Percentiles rank a stretch among this genome's conserved stretches.
Conservation (phyloP, 2,113 vertebrate genomes). For the Pedetes capensis region DNA sequence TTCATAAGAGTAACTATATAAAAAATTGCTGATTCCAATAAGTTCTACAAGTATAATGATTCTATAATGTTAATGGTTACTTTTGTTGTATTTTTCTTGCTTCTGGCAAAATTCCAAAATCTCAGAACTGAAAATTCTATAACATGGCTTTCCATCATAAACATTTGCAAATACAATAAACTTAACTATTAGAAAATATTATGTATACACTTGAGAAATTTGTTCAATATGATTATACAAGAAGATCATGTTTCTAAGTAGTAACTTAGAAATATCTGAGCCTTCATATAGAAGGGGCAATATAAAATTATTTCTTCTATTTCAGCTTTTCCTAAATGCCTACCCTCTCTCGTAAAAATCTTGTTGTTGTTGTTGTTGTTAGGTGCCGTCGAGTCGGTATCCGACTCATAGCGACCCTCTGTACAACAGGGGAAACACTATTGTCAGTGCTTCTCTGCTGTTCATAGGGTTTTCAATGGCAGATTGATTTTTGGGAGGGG, state of each 20-base stretch:
- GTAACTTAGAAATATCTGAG: too few species aligned
- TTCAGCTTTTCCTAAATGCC: not conserved
- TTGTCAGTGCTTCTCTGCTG: too few species aligned
- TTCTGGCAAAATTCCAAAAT: conserved; percentile 1
- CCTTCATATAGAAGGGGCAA: not conserved
- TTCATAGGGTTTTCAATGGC: too few species aligned
- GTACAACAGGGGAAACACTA: too few species aligned
- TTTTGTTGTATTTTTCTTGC: not conserved
- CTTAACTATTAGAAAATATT: not conserved
- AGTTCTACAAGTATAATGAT: conserved; percentile 8
- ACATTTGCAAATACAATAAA: conserved; percentile 18
- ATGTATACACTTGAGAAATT: not conserved
- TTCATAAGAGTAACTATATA: conserved; percentile 34
- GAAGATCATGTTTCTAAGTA: conserved; percentile 18
- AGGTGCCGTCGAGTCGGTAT: too few species aligned
- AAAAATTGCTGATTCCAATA: conserved; percentile 38
- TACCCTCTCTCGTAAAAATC: not conserved
- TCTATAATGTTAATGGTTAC: not conserved
- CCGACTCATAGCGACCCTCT: too few species aligned
- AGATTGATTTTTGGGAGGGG: too few species aligned
- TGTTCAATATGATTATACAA: not conserved
- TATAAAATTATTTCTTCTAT: not conserved
- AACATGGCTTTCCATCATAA: not conserved
- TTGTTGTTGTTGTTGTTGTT: too few species aligned
- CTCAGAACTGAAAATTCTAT: conserved; percentile 1